Evolutionary conservation across 2,888 invertebrate genomes (phyloP).

Genomic region (Rotaria sp.): DNA sequence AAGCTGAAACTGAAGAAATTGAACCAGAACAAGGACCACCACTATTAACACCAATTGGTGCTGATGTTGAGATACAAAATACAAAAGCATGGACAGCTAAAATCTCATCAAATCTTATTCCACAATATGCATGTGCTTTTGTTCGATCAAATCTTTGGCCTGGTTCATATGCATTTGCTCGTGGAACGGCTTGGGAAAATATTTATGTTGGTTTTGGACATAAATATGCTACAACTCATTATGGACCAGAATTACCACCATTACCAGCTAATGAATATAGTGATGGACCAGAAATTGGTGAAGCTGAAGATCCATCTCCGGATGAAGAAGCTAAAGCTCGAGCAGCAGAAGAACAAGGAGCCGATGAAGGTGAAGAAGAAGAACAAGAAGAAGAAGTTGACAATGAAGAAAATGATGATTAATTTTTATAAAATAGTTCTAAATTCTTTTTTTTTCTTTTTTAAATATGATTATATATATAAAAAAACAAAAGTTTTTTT

Average conservation of each 20-base stretch:
- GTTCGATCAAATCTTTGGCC: constrained; percentile 74
- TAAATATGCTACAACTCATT: constrained; percentile 67
- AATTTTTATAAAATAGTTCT: constrained; percentile 1
- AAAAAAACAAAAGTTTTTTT: background rate
- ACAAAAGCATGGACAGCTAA: constrained; percentile 67
- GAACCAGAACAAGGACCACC: constrained; percentile 64
- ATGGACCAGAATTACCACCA: constrained; percentile 64
- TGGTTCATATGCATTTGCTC: constrained; percentile 71
- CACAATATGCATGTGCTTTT: constrained; percentile 65
- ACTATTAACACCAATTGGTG: constrained; percentile 66
- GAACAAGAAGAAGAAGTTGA: constrained; percentile 53
- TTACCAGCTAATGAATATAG: constrained; percentile 67
- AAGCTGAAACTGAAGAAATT: constrained; percentile 58
- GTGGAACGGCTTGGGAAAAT: constrained; percentile 67
- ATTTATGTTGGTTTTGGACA: constrained; percentile 74
- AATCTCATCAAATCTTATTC: constrained; percentile 61
- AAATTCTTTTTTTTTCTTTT: background rate
- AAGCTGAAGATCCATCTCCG: constrained; percentile 71
- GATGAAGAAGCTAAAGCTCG: constrained; percentile 62
- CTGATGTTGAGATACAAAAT: constrained; percentile 63
- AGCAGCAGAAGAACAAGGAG: constrained; percentile 45
- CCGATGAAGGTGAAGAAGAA: background rate
- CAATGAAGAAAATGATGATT: constrained; percentile 47
- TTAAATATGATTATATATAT: background rate
- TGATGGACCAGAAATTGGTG: constrained; percentile 62